Percentiles rank a stretch among this genome's conserved stretches.
Conservation (phyloP, 2,797 vertebrate genomes). For the Lophius americanus region DNA sequence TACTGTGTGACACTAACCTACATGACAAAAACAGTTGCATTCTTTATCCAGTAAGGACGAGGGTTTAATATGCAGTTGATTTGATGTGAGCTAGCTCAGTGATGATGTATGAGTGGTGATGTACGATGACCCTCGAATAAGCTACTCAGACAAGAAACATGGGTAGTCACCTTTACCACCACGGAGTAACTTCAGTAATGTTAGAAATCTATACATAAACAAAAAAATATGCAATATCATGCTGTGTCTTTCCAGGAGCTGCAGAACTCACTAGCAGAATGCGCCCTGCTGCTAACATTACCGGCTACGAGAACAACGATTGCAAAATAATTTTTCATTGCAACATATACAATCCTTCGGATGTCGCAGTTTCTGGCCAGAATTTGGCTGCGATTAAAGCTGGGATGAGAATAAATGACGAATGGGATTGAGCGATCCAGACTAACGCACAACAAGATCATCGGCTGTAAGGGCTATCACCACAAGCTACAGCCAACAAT, state of each 20-base stretch:
- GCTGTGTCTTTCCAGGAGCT: too few relatives aligned
- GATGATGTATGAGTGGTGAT: constrained; percentile 4
- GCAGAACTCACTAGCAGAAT: constrained; percentile 14
- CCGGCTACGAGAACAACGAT: constrained; percentile 9
- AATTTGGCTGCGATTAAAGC: constrained; percentile 3
- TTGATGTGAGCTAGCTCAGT: constrained; percentile 19
- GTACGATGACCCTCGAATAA: not conserved
- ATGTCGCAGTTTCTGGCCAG: not conserved
- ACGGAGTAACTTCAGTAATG: constrained; percentile 6
- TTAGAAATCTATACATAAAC: not conserved
- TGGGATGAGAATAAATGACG: constrained; percentile 57
- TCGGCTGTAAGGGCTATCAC: constrained; percentile 33
- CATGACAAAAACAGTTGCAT: too few relatives aligned
- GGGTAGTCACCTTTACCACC: not conserved
- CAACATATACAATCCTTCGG: not conserved
- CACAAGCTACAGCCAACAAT: not conserved
- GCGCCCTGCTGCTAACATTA: constrained; percentile 52
- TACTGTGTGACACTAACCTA: too few relatives aligned
- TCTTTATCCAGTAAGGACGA: too few relatives aligned
- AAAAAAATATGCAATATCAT: too few relatives aligned
- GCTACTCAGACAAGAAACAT: not conserved
- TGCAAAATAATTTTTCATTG: too few relatives aligned
- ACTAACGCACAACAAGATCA: constrained; percentile 23
- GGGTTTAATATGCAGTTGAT: too few relatives aligned
- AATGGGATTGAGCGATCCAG: constrained; percentile 29